These are phyloP conservation scores for Pangasius sanitwongsei DNA, from an alignment of 2,797 vertebrate genomes.

Conservation along the genomic window DNA sequence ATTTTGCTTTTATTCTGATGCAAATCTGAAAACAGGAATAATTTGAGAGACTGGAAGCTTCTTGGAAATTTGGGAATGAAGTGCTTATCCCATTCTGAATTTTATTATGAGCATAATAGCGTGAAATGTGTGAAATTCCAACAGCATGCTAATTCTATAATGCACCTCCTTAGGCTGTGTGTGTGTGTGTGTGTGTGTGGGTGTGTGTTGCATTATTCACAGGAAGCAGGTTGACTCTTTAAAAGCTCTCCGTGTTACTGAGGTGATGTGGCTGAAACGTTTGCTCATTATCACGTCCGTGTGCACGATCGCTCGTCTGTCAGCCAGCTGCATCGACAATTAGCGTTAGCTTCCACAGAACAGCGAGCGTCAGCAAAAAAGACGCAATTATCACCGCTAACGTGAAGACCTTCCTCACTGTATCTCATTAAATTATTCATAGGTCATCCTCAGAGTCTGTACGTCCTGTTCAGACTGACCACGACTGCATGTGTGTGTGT, in stretches of 20 bases:
- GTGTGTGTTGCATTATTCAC: constrained; percentile 20
- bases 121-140: not conserved
- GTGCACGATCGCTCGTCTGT: constrained; percentile 39
- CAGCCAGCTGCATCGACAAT: constrained; percentile 50
- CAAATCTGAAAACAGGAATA: not conserved
- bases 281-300: constrained; percentile 47
- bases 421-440: constrained; percentile 57
- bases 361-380: constrained; percentile 53
- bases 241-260: constrained; percentile 17
- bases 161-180: not conserved
- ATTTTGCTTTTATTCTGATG: not conserved
- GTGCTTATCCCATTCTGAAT: not conserved
- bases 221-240: constrained; percentile 31
- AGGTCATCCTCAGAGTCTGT: constrained; percentile 41
- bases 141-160: not conserved
- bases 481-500: not conserved
- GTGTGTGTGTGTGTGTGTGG: constrained; percentile 22
- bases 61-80: not conserved
- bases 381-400: constrained; percentile 50
- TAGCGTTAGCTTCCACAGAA: constrained; percentile 50
- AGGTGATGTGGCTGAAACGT: constrained; percentile 37
- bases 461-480: constrained; percentile 38
- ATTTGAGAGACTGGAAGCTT: not conserved
- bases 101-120: not conserved
- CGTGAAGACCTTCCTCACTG: constrained; percentile 39